Percentiles rank a stretch among this genome's conserved stretches.
Evolutionary conservation across 2,888 invertebrate species (phyloP).

Genomic region (Mimas tiliae): DNA sequence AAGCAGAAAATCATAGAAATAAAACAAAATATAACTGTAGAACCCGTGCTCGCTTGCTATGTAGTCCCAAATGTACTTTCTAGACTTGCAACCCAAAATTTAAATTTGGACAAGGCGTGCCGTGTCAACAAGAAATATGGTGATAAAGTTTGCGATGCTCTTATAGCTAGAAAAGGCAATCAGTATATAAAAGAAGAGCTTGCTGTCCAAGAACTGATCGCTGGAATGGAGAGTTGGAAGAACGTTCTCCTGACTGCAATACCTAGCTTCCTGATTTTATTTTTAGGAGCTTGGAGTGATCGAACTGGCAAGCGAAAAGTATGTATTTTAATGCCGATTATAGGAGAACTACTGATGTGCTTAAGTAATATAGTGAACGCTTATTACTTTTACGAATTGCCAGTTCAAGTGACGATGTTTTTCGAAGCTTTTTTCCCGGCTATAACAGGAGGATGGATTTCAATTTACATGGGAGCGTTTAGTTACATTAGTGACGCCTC

Average conservation of each 20-base stretch:
- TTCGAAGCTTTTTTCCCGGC: constrained; percentile 82
- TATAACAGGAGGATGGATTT: constrained; percentile 83
- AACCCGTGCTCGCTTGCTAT: constrained; percentile 87
- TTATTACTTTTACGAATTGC: constrained; percentile 81
- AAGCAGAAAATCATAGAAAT: constrained; percentile 75
- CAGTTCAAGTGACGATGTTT: constrained; percentile 79
- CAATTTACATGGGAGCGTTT: constrained; percentile 83
- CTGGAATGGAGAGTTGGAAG: constrained; percentile 83
- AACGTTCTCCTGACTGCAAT: constrained; percentile 81
- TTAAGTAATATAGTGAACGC: constrained; percentile 80
- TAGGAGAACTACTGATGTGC: constrained; percentile 80
- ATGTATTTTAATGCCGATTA: constrained; percentile 82
- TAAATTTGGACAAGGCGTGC: constrained; percentile 94
- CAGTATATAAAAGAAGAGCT: constrained; percentile 86
- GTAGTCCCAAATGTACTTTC: constrained; percentile 87
- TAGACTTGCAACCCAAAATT: constrained; percentile 91
- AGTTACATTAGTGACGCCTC: constrained; percentile 86
- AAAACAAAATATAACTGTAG: constrained; percentile 86
- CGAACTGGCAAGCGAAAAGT: constrained; percentile 83
- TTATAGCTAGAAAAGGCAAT: constrained; percentile 88
- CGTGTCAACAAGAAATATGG: constrained; percentile 90
- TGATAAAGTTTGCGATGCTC: constrained; percentile 88
- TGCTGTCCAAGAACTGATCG: constrained; percentile 83
- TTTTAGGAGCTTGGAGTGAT: constrained; percentile 87
- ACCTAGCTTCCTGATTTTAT: constrained; percentile 82